phyloP scores from a whole-genome alignment of 2,113 vertebrate genomes.

The Coturnix japonica region DNA sequence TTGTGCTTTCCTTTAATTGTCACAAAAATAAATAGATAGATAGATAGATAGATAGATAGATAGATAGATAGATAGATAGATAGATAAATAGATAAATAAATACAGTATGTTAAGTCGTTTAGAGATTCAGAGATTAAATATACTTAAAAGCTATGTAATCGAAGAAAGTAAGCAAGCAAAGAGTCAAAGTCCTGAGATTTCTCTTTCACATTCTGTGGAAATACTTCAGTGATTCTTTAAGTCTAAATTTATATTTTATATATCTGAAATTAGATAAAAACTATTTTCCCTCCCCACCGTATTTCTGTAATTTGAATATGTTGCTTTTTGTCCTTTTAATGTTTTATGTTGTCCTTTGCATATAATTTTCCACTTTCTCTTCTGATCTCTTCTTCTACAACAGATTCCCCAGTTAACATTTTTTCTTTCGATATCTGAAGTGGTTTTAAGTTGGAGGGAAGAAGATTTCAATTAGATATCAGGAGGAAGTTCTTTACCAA shows the following conservation, averaged over 20 bases:
- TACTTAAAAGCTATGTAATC: background rate
- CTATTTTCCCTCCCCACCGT: background rate
- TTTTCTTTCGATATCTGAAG: background rate
- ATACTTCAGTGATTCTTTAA: background rate
- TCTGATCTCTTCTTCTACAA: background rate
- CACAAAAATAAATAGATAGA: too few species aligned
- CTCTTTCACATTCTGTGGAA: background rate
- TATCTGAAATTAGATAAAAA: background rate
- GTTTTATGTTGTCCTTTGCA: background rate
- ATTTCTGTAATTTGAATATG: background rate
- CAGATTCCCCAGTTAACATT: background rate
- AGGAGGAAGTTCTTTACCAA: too few species aligned
- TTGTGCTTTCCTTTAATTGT: background rate
- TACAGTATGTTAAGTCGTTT: background rate
- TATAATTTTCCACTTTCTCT: background rate
- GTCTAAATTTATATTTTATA: background rate
- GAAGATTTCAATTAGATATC: too few species aligned
- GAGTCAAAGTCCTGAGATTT: background rate
- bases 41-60: too few species aligned
- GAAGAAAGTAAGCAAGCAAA: background rate
- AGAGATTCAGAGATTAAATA: background rate
- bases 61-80: too few species aligned
- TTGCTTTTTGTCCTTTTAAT: background rate
- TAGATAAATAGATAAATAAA: background rate
- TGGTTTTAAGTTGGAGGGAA: too few species aligned